These are phyloP conservation scores for Manis pentadactyla DNA, from an alignment of 2,797 vertebrate species.

Conservation along the genomic window DNA sequence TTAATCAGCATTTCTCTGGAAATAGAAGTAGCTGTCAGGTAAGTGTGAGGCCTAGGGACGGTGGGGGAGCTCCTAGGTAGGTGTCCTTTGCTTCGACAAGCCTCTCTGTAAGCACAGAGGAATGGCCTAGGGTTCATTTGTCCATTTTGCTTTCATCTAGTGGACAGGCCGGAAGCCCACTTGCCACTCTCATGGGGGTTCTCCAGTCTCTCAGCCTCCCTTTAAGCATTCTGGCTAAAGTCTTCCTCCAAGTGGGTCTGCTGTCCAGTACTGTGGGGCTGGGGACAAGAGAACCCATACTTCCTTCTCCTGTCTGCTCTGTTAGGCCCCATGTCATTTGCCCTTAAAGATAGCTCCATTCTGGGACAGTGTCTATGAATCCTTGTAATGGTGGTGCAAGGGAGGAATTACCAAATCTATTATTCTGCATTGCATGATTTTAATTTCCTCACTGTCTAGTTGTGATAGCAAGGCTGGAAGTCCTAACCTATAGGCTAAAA, in stretches of 20 bases:
- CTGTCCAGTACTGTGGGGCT: neutral
- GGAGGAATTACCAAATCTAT: too few species aligned
- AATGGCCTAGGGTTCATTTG: neutral
- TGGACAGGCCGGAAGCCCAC: neutral
- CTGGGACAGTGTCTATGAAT: rapidly evolving
- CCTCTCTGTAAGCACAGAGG: neutral
- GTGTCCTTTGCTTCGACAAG: neutral
- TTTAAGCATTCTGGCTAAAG: neutral
- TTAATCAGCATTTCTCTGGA: neutral
- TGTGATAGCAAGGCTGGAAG: neutral
- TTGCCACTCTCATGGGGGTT: neutral
- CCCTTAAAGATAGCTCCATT: neutral
- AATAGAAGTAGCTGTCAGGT: neutral
- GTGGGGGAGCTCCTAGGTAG: neutral
- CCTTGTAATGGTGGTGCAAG: too few species aligned
- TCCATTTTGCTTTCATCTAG: neutral
- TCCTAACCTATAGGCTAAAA: neutral
- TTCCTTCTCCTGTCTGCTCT: neutral
- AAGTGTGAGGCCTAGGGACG: neutral
- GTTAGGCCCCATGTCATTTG: neutral
- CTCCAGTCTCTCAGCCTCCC: neutral
- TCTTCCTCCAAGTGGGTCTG: neutral
- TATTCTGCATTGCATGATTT: too few species aligned
- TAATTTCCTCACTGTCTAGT: neutral
- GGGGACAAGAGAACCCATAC: neutral